These are phyloP conservation scores for Salmo trutta DNA, from an alignment of 2,797 vertebrate genomes.

Conservation along the genomic window DNA sequence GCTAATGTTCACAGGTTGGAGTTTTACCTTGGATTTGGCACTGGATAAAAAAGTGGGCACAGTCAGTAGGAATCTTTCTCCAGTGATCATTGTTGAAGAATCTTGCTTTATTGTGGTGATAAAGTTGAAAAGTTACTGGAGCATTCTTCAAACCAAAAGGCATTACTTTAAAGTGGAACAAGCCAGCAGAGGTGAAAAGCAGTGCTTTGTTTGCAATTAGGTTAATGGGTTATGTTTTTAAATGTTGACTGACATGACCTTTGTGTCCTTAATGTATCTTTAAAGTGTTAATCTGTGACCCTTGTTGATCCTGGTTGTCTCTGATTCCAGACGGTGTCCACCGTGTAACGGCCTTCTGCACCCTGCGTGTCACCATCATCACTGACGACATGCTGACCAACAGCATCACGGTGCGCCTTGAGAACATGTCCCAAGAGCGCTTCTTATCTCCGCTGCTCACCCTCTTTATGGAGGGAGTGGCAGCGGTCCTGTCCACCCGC, in stretches of 20 bases:
- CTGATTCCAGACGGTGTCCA: conserved; percentile 79
- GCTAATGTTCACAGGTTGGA: background rate
- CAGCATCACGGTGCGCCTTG: conserved; percentile 87
- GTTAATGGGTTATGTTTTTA: background rate
- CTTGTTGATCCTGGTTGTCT: background rate
- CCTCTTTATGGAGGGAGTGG: conserved; percentile 83
- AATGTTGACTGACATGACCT: background rate
- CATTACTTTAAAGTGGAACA: too few species aligned
- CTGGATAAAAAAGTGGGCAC: background rate
- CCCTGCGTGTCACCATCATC: conserved; percentile 84
- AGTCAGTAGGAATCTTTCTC: background rate
- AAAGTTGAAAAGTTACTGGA: background rate
- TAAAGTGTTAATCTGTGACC: background rate
- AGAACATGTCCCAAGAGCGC: conserved; percentile 88
- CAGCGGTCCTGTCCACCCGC: conserved; percentile 80
- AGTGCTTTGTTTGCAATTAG: background rate
- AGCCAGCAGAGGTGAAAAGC: background rate
- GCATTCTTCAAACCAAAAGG: background rate
- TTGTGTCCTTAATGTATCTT: background rate
- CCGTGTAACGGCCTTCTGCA: conserved; percentile 78
- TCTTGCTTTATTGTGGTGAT: background rate
- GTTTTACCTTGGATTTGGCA: background rate
- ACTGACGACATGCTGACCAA: conserved; percentile 88
- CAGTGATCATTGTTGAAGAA: background rate
- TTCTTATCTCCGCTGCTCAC: conserved; percentile 86